Conservation (phyloP, 2,888 invertebrate genomes). For the Hipparchia sbordonii region DNA sequence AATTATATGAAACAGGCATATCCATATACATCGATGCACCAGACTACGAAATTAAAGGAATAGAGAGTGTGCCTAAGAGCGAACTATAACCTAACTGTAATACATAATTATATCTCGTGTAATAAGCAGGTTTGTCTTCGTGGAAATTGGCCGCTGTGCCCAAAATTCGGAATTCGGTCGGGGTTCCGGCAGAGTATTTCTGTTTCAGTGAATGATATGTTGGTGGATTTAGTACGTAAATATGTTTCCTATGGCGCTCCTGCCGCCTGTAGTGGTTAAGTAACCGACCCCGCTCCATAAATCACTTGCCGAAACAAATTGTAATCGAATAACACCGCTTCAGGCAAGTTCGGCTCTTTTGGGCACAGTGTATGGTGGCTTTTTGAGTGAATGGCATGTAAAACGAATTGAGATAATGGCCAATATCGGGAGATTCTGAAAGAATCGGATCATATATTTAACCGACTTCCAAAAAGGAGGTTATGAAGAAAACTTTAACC, state of each 20-base stretch:
- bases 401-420: conserved; percentile 26
- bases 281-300: conserved; percentile 50
- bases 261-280: conserved; percentile 29
- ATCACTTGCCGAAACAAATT: conserved; percentile 69
- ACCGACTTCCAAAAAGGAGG: too few relatives aligned
- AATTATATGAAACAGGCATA: too few relatives aligned
- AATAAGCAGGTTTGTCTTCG: too few relatives aligned
- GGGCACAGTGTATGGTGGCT: conserved; percentile 32
- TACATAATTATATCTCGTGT: too few relatives aligned
- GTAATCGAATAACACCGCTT: conserved; percentile 66
- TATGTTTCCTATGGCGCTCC: conserved; percentile 26
- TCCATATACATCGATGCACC: too few relatives aligned
- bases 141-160: too few relatives aligned
- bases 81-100: too few relatives aligned
- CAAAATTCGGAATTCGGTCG: too few relatives aligned
- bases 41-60: too few relatives aligned
- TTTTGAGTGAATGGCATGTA: conserved; percentile 36
- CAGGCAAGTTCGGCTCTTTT: conserved; percentile 43
- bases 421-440: conserved; percentile 28
- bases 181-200: too few relatives aligned
- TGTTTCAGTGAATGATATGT: background rate
- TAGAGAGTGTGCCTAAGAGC: too few relatives aligned
- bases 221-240: conserved; percentile 16
- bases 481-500: too few relatives aligned
- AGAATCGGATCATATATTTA: conserved; percentile 12